Base-by-base conservation (phyloP, 2,888 invertebrate species). In the Himalopsyche kuldschensis region DNA sequence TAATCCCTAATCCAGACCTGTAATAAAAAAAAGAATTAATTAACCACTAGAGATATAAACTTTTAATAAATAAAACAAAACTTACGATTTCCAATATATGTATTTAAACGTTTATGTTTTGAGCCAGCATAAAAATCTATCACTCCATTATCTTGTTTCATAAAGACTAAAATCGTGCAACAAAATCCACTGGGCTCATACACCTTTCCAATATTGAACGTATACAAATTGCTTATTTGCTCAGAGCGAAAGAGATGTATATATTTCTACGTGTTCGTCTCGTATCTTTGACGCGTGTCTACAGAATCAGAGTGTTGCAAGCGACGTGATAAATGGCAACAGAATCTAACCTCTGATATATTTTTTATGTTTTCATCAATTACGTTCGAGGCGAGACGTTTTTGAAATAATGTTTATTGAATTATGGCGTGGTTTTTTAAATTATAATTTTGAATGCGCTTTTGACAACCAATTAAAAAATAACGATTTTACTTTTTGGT, bases 211-310 rank as follows among this genome's bases (percentile, higher is more conserved):
- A 30, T 24, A 24, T 24, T 17, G 24, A 41, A 41, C 15, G 4
- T 11, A n/a, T 31, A 82, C 82, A 82, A 82, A 82, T 82, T 82
- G 78, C 78, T 78, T 82, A 46, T 82, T 82, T 82, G 82, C 47
- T 79, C 30, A 82, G 82, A 11, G 82, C 20, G 75, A 82, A 47
- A 5, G 82, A 78, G 82, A 82, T 46, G 31, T 46, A 4, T 8
- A 17, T 69, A 46, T 11, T 78, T 20, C 32, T 24, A 27, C 78
- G 32, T 8, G 6, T 31, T 48, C 77, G 55, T 55, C 55, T 55
- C 20, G 55, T 24, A 55, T 6, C n/a, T 20, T 55, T 55, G 55
- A 20, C 55, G 55, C 5, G 55, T 10, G 2, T 1, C 10, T 15
- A 10, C 55, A 24, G 55, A 55, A 55, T 3, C 6, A 55, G 20